Base-by-base conservation (phyloP, 2,113 vertebrate species). In the Spea multiplicata region DNA sequence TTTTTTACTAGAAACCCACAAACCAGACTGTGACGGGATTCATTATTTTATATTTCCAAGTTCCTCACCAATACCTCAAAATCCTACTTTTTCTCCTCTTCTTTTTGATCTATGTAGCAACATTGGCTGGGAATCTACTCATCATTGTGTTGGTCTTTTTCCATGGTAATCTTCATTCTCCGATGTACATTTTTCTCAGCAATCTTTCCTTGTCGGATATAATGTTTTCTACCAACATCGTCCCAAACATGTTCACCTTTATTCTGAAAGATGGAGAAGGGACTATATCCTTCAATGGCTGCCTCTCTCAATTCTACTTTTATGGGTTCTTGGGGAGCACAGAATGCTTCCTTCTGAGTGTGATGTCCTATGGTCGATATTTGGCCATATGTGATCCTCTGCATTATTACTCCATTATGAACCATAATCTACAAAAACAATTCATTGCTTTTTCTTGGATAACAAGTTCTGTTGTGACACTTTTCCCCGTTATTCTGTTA, bases 151-250 rank as follows among this genome's bases (percentile, higher is more conserved):
- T 81, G n/a, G 73, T 81, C 4, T 74, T 44, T 3, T 16, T 14
- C 6, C 30, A 64, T 7, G 45, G 53, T 3, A 67, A 55, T 64
- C 66, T 81, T 8, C 55, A 76, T 48, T 61, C 53, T 4, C 75
- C 75, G 7, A 71, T 76, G 64, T 81, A 81, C 5, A 73, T 84
- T 48, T 75, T 80, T 45, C 66, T 84, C n/a, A 53, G 61, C n/a
- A 84, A 83, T 77, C 83, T 86, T 30, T 82, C 84, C 3, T 57
- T 85, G n/a, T 80, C 84, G 3, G 83, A 87, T n/a, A 82, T 84
- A 12, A 46, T 74, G 9, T 75, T 75, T n/a, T 75, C 55, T 5
- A 64, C 75, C 17, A 76, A 69, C 46, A 44, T 76, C 6, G 66
- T 76, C 8, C 75, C 75, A 3, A 76, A 76, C 14, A 59, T 76